Evolutionary conservation across 23 tunicate genomes (phyloP), one percentile per base, ranked within the genome.

Genomic region (Styela plicata): DNA sequence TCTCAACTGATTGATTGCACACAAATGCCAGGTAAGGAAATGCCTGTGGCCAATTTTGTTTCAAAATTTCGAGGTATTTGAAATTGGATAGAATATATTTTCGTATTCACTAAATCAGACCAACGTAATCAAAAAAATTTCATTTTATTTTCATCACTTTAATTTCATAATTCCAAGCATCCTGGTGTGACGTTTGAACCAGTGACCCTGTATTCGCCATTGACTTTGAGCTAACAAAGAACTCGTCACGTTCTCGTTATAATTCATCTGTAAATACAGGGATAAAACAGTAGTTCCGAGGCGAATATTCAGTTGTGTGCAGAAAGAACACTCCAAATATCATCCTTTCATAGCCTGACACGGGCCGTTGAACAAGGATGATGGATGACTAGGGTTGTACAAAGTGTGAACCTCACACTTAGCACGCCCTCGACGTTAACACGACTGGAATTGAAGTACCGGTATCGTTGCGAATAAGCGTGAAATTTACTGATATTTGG

Each of bases 341-440:
- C 57, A 13, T 44, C 57, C 57, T 71, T 71, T 71, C 36, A 71
- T 13, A 18, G 32, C 17, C 77, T 34, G 77, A 28, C 77, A 71
- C 35, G 34, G 77, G 36, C 34, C 77, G 34, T 22, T 36, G 77
- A 31, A 71, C 77, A 71, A 71, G 77, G 36, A 71, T 71, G 77
- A 71, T 71, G 77, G 77, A 71, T 71, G 77, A 17, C 35, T 5
- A 44, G 13, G 57, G 57, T 71, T 71, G 77, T 71, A 18, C 77
- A 34, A 71, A 71, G 77, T 34, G 77, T 71, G 77, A 71, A 71
- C 77, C 77, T 44, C 57, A 44, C 57, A 44, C 57, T 44, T 44
- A 44, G 57, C 13, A 44, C 57, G 57, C 57, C 57, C 57, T 44
- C 57, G 57, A 44, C 57, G 57, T 13, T 44, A 44, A 44, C 57